Evolutionary conservation across 30 jellyfish, hydroid and myxozoan species (phyloP), one percentile per base, ranked within the genome.

Genomic region (Cassiopea andromeda): DNA sequence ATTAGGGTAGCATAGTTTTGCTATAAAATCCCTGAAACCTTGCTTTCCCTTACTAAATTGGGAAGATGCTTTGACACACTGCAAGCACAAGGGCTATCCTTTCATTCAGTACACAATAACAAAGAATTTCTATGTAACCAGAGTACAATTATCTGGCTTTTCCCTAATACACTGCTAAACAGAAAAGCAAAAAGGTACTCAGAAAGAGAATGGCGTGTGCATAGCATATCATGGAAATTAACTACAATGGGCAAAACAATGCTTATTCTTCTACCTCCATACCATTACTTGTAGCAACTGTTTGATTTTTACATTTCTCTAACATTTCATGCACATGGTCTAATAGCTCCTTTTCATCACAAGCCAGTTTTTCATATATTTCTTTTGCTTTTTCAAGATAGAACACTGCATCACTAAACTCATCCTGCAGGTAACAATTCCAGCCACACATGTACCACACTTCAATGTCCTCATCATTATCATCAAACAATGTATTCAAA

Each of bases 401-500:
- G 78, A 86, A 74, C 64, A 80, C 83, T 6, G 98, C 92, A 75
- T 90, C 96, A 27, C 79, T 89, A 47, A 75, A 66, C 46, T 92
- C 94, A 19, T 89, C 90, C 67, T 76, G 78, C 47, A 92, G 50
- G 61, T 17, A 78, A 57, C 86, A 82, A 44, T 92, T 90, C 75
- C 90, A 80, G 27, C 98, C 99, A 46, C 88, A 83, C 85, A 93
- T 85, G 77, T 96, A 92, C 98, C 98, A 92, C 2, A 93, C 87
- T 67, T 97, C 93, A 38, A 92, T 66, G 90, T 96, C 99, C 59
- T 92, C 98, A 69, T 96, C 99, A 87, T 92, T 87, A 88, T 89
- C 98, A 54, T 81, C 97, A 15, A 92, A 48, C 48, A 96, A 81
- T 12, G 76, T 80, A 60, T 71, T 87, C 60, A 92, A 78, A 14